These are phyloP conservation scores for Lagria hirta DNA, from an alignment of 2,888 invertebrate genomes.

Conservation along the genomic window DNA sequence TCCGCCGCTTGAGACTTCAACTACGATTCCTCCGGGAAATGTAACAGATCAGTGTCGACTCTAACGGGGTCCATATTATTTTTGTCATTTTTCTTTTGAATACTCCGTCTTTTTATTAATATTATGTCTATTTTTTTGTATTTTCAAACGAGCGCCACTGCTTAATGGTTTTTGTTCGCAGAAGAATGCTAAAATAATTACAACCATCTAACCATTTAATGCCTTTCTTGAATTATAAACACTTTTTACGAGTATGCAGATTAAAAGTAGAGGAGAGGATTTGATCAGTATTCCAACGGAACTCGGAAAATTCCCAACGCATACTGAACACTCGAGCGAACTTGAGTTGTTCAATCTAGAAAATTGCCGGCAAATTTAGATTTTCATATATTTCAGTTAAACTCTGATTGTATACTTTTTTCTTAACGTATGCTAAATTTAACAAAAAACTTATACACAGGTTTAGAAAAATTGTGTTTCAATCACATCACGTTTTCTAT, in stretches of 20 bases:
- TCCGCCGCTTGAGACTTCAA: slow-evolving; percentile 49
- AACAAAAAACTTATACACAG: no score
- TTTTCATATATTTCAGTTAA: slow-evolving; percentile 30
- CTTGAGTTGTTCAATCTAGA: slow-evolving; percentile 29
- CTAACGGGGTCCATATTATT: slow-evolving; percentile 39
- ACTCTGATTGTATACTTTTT: no score
- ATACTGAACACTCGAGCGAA: slow-evolving; percentile 34
- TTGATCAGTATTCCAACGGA: slow-evolving; percentile 36
- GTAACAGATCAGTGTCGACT: slow-evolving; percentile 50
- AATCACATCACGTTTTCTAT: no score
- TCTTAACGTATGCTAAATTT: no score
- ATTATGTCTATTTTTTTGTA: slow-evolving; percentile 27
- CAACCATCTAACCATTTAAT: slow-evolving; percentile 7
- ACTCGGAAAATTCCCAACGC: slow-evolving; percentile 32
- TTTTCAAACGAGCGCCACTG: slow-evolving; percentile 6
- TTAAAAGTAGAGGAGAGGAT: slow-evolving; percentile 29
- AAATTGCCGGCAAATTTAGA: slow-evolving; percentile 33
- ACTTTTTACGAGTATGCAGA: slow-evolving; percentile 30
- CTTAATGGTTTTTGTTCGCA: background rate
- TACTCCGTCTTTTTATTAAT: slow-evolving; percentile 36
- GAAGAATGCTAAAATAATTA: slow-evolving; percentile 13
- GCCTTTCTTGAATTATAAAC: slow-evolving; percentile 26
- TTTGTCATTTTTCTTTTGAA: slow-evolving; percentile 38
- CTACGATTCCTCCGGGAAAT: slow-evolving; percentile 48
- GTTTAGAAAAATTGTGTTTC: no score